Base-by-base conservation (phyloP, 92 coral and sea anemone species). In the Heliopora coerulea region DNA sequence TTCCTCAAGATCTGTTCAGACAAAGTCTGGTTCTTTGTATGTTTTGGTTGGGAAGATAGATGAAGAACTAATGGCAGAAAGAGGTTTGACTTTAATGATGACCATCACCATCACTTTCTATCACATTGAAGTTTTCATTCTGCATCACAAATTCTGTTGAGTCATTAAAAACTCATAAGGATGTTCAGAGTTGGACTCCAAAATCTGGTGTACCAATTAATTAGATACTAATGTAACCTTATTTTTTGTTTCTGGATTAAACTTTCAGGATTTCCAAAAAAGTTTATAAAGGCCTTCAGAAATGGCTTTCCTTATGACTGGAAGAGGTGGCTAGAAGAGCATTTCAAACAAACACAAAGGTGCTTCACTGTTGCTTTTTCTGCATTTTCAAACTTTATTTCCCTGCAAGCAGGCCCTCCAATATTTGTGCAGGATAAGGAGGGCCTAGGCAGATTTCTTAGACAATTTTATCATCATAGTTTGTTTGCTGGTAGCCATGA, bases 261-360 rank as follows among this genome's bases (percentile, higher is more conserved):
- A 5, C 30, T 54, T 74, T 26, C 61, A 92, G 97, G 93, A 9
- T 92, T 89, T 70, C 81, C 97, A 26, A 60, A 68, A 10, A 42
- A 76, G 25, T 84, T 92, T 87, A 91, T 87, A 14, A 76, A 74
- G 49, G 86, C 88, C 48, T 92, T 92, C 40, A 79, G 61, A 27
- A 27, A 78, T 68, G 97, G 97, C n/a, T 92, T 92, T 54, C 97
- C 97, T 29, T 2, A 79, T 2, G 74, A 82, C 73, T 92, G 97
- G 97, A 67, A 84, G 68, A 41, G 70, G 17, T 85, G 65, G 54
- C 90, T 91, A 10, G 17, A 83, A 54, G 82, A 80, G 37, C 88
- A 88, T 54, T 86, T 88, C 74, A 56, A 23, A 28, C 78, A 67
- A 1, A 54, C 74, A 15, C 63, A 83, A 29, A 65, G 63, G 68